Base-by-base conservation (phyloP, 1,140 invertebrate genomes). In the Drosophila bipectinata region DNA sequence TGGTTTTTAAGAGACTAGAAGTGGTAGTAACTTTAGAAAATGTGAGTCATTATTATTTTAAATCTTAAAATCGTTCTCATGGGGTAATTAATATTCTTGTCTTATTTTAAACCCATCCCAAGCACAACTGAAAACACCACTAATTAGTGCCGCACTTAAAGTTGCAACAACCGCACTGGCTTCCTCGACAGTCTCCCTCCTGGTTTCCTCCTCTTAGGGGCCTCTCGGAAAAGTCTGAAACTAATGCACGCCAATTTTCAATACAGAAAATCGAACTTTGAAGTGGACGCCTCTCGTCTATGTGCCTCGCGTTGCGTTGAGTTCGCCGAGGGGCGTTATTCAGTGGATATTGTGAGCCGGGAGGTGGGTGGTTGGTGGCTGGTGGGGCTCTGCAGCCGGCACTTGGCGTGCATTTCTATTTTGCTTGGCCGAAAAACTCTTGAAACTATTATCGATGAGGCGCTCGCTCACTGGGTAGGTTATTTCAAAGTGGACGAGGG, bases 181-280 rank as follows among this genome's bases (percentile, higher is more conserved):
- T 26, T 18, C 14, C 26, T 39, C 18, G 47, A 34, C 32, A 10
- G 1, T 47, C 53, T 48, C 8, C 44, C 14, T 14, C 12, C 15
- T 44, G 14, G 7, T 18, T 18, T 44, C 10, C 15, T 14, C 41
- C 41, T 9, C 41, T 4, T 14, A 14, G 15, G 30, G 37, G 32
- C n/a, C 56, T 49, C 66, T 66, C 53, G 37, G 15, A 9, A 49
- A 63, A 39, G 58, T 57, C 62, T 68, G 63, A 61, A 82, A 78
- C 51, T 82, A 78, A 78, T 83, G 71, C 79, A 83, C 75, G 79
- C 79, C 79, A 85, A 85, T 84, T 79, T 85, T 85, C 62, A 84
- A 84, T 85, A 80, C 67, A 84, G 76, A 84, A 84, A 84, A 84
- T 84, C 80, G 80, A 84, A 84, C 80, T 80, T 85, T 84, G 67